Evolutionary conservation across 1,140 invertebrate species (phyloP).

Genomic region (Camponotus vicinus): DNA sequence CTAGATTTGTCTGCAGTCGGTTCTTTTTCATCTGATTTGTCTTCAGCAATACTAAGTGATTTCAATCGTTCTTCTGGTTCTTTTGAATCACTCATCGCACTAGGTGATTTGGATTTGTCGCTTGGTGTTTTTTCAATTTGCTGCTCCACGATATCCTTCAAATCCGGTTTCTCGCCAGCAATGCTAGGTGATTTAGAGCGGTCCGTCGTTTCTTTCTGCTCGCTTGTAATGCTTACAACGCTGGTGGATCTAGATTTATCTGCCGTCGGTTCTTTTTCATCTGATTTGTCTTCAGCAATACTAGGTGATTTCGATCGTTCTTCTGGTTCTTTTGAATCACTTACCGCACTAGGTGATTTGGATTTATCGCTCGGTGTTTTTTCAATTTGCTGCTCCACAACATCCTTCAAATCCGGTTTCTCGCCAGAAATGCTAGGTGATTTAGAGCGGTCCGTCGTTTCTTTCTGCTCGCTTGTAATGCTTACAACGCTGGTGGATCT

Average conservation of each 20-base stretch:
- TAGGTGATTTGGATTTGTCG: neutral
- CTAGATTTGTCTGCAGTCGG: neutral
- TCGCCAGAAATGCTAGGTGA: conserved; percentile 63
- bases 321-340: too few species aligned
- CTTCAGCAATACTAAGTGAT: conserved; percentile 65
- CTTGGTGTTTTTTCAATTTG: conserved; percentile 57
- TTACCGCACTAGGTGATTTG: too few species aligned
- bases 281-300: conserved; percentile 35
- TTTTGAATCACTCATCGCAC: too few species aligned
- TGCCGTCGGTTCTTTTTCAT: conserved; percentile 33
- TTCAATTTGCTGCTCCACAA: conserved; percentile 38
- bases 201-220: conserved; percentile 31
- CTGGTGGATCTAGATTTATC: conserved; percentile 2
- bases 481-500: conserved; percentile 7
- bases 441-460: conserved; percentile 12
- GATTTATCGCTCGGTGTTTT: conserved; percentile 51
- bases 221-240: conserved; percentile 1
- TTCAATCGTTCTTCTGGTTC: conserved; percentile 32
- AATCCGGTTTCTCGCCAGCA: conserved; percentile 51
- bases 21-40: conserved; percentile 50
- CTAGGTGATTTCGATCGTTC: conserved; percentile 68
- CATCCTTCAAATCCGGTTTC: conserved; percentile 46
- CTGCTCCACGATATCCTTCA: conserved; percentile 36
- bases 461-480: conserved; percentile 38
- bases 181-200: conserved; percentile 58